Evolutionary conservation across 2,797 vertebrate genomes (phyloP), one percentile per base, ranked within the genome.

Genomic region (Tenualosa ilisha): DNA sequence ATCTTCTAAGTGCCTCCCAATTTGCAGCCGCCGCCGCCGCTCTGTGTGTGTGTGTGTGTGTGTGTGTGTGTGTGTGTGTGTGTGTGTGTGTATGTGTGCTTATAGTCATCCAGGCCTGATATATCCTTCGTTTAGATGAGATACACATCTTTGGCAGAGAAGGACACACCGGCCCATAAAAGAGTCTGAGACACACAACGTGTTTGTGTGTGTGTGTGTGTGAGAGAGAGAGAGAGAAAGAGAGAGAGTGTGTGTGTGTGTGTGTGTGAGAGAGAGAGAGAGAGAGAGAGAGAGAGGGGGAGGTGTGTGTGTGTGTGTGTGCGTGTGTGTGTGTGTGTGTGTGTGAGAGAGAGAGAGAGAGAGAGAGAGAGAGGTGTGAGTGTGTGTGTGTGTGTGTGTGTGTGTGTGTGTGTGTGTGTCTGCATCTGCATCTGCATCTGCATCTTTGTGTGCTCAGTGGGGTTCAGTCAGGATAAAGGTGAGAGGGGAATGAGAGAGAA

Each of bases 351-450:
- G 61, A 8, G 61, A 7, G 61, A 1, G 31, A 31, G 31, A 31
- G 31, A 31, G 31, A 31, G 31, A 31, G 31, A 31, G 31, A 31
- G 31, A n/a, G n/a, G n/a, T n/a, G n/a, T n/a, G 63, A 26, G 50
- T 11, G 11, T 11, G 12, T 68, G n/a, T 31, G 26, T 68, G 26
- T 68, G 26, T 59, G 22, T n/a, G 17, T 61, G 59, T 91, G 85
- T 61, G 50, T 51, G 7, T 51, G 50, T 12, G 50, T 51, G 50
- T 51, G 50, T 51, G 50, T 51, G 50, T 51, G 50, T 51, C 2
- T 51, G 50, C 11, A 6, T 49, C 1, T 2, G 4, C 31, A 1
- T 31, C 31, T 31, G 31, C 31, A 31, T 31, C 31, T 31, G 50
- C 50, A 6, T 51, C 50, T 51, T 11, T 51, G 6, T 11, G 50